These are phyloP conservation scores for Callithrix jacchus DNA, from an alignment of 2,113 vertebrate genomes.

Conservation along the genomic window DNA sequence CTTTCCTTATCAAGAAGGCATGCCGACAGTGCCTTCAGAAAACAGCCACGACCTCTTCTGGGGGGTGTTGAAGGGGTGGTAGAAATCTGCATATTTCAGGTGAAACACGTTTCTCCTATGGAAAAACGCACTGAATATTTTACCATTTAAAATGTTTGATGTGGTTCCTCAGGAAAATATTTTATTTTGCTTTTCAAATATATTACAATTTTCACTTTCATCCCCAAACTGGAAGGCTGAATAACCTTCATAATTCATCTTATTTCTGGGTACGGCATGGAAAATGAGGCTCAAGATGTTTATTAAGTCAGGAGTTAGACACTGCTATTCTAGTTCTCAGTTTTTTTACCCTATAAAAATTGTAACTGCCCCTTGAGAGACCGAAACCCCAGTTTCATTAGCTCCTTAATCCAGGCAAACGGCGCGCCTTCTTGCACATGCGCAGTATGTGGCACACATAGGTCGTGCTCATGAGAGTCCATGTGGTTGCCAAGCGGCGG, in stretches of 20 bases:
- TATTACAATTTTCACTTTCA: background rate
- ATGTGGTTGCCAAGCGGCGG: too few species aligned
- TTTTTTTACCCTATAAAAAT: background rate
- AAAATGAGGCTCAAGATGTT: background rate
- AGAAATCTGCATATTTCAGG: background rate
- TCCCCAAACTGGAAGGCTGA: background rate
- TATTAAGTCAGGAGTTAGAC: background rate
- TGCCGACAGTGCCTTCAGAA: background rate
- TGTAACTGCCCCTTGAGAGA: background rate
- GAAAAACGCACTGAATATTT: background rate
- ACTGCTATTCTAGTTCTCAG: background rate
- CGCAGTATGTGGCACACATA: background rate
- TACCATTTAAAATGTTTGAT: background rate
- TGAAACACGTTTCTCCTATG: background rate
- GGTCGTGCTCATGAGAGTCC: too few species aligned
- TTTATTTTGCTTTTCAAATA: slow-evolving; percentile 20
- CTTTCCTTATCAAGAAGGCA: background rate
- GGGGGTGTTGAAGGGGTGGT: background rate
- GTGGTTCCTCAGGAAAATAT: background rate
- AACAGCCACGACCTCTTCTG: background rate
- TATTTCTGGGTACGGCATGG: background rate
- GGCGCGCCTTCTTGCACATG: background rate
- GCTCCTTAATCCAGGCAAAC: background rate
- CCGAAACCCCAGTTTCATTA: background rate
- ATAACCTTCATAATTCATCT: background rate